A percentile compares a stretch with the other conserved stretches of the same genome.
These are phyloP conservation scores for Clavelina lepadiformis DNA, from an alignment of 23 tunicate genomes.

Conservation along the genomic window DNA sequence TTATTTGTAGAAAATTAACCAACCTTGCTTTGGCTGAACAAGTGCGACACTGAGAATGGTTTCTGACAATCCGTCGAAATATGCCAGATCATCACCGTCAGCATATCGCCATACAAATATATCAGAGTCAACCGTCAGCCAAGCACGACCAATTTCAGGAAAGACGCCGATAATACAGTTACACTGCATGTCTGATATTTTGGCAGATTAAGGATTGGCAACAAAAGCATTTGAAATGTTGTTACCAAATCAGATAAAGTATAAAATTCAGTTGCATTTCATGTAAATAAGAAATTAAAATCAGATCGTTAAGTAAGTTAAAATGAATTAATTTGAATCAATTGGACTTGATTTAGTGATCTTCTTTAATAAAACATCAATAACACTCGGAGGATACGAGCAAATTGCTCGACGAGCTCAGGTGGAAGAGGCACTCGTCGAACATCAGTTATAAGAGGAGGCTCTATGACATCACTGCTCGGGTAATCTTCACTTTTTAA, in stretches of 20 bases:
- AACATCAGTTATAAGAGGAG: constrained; percentile 74
- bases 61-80: constrained; percentile 92
- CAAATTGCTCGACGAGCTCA: constrained; percentile 96
- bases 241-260: too few relatives aligned
- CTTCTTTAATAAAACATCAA: background rate
- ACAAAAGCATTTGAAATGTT: too few relatives aligned
- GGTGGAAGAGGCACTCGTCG: constrained; percentile 81
- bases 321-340: too few relatives aligned
- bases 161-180: constrained; percentile 89
- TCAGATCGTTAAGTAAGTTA: too few relatives aligned
- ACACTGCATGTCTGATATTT: constrained; percentile 86
- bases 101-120: constrained; percentile 95
- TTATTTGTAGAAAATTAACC: background rate
- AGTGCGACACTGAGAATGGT: constrained; percentile 86
- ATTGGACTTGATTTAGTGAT: too few relatives aligned
- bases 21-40: constrained; percentile 91
- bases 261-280: too few relatives aligned
- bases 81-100: constrained; percentile 93
- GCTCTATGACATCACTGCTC: constrained; percentile 2
- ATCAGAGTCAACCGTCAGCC: constrained; percentile 98
- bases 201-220: too few relatives aligned
- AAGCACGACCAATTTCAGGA: constrained; percentile 90
- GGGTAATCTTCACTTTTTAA: constrained; percentile 81
- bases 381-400: constrained; percentile 64
- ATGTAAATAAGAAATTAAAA: too few relatives aligned